Evolutionary conservation across 2,113 vertebrate genomes (phyloP), one percentile per base, ranked within the genome.

Genomic region (Dipodomys spectabilis): DNA sequence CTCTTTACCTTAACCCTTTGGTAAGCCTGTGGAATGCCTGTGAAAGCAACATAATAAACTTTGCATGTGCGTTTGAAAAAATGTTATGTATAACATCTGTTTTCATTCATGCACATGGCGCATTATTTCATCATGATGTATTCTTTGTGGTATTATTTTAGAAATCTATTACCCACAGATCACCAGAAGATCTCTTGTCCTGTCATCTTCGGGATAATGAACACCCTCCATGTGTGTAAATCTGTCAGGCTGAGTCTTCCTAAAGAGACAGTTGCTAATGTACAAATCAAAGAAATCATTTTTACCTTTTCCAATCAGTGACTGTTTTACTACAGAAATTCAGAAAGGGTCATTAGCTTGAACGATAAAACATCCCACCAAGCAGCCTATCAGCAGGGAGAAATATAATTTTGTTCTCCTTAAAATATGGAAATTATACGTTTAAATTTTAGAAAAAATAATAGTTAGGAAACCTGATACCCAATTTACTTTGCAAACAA

Each of bases 101-200:
- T 96, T 96, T 60, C 79, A 90, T 75, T 97, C 91, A 87, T 6
- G 65, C 62, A 23, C 28, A 60, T 0, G 6, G 86, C 30, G 19
- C 87, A 79, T 92, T 90, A 91, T 94, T 96, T 90, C 82, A 95
- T 73, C 73, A 30, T 96, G 96, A 97, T 96, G 91, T 91, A 95
- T 89, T 91, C 83, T 95, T 95, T 80, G 77, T 72, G 90, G 86
- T 72, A 85, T 93, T 93, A 91, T 89, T 96, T 94, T 87, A 79
- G 83, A 96, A 95, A 89, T 94, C 87, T 93, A 85, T 96, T 95
- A 87, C 69, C 91, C 92, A 92, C 73, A 94, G 94, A 92, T 96
- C 96, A 93, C 72, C 35, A 82, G 82, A 91, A 32, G 57, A 94
- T 82, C 49, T 69, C 72, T n/a, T 73, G 60, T 87, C 68, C 69